Base-by-base conservation (phyloP, 1,140 invertebrate species). In the Drosophila eugracilis region DNA sequence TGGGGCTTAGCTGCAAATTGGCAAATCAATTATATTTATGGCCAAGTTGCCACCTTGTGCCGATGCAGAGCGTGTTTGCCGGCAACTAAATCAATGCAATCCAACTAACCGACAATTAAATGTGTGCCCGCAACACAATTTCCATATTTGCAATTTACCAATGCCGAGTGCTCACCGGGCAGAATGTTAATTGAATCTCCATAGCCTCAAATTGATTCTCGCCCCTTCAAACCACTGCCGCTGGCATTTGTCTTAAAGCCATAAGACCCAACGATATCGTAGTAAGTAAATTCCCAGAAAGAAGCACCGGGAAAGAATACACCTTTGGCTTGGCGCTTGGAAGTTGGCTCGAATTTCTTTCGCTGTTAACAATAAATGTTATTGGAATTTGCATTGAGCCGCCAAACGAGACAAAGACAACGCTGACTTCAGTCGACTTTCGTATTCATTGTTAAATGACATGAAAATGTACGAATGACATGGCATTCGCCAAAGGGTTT, bases 391-490 rank as follows among this genome's bases (percentile, higher is more conserved):
- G 55, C 54, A 60, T 73, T 49, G 41, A 71, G 66, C 66, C 54
- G n/a, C 59, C 54, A 32, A 59, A 50, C 34, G 37, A 49, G 44
- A 58, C 22, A 41, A 26, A 42, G 44, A 58, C 22, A 41, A 15
- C 42, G 36, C 24, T 47, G 55, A 34, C 60, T 65, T 60, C 47
- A 49, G 42, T 53, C 58, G 58, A 74, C 67, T 75, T 50, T 45
- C 7, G 55, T 59, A 75, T 66, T 78, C 79, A 84, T 84, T 83
- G 79, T 78, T 71, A 78, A 75, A 28, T 63, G 79, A 71, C 79
- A 83, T 83, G 79, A 79, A 83, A 83, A 83, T 83, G 71, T 54
- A 78, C 71, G 65, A 84, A 84, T 84, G 80, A 85, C 80, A 85
- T 78, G 75, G 57, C 70, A 84, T 54, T 66, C 24, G 53, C 30